Conservation (phyloP, 2,888 invertebrate species). For the Diadromus collaris region DNA sequence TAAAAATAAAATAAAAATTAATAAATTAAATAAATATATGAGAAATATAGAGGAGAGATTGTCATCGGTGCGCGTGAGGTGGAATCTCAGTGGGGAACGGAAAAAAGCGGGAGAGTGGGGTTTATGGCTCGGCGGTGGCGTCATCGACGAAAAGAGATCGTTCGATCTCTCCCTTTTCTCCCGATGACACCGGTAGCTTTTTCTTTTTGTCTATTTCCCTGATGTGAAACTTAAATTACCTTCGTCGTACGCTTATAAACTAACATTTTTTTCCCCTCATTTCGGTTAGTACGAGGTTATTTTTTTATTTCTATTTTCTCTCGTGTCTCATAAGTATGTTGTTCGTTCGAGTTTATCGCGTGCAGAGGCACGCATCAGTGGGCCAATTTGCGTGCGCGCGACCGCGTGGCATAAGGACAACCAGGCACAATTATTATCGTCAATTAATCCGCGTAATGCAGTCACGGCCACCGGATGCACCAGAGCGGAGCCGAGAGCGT, state of each 20-base stretch:
- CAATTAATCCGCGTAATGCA: conserved; percentile 41
- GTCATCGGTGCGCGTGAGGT: conserved; percentile 20
- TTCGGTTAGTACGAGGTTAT: conserved; percentile 7
- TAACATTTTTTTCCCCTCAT: neutral
- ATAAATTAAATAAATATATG: conserved; percentile 73
- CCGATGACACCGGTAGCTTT: conserved; percentile 14
- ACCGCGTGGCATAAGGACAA: conserved; percentile 8
- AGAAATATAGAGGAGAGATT: conserved; percentile 51
- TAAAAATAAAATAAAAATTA: conserved; percentile 60
- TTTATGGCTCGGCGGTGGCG: conserved; percentile 72
- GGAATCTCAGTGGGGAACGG: conserved; percentile 61
- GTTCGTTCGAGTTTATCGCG: conserved; percentile 5
- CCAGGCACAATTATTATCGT: conserved; percentile 32
- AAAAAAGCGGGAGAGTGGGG: conserved; percentile 58
- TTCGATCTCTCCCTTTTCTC: neutral
- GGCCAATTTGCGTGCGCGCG: neutral
- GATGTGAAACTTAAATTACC: conserved; percentile 46
- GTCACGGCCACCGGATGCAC: conserved; percentile 19
- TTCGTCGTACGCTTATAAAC: conserved; percentile 8
- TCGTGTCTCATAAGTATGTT: conserved; percentile 11
- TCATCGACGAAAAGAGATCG: conserved; percentile 40
- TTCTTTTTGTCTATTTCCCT: conserved; percentile 28
- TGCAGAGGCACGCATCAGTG: neutral
- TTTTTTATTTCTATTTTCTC: conserved; percentile 3
- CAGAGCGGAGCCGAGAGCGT: conserved; percentile 7